phyloP scores from a whole-genome alignment of 2,113 vertebrate species.

The Eulacestoma nigropectus region DNA sequence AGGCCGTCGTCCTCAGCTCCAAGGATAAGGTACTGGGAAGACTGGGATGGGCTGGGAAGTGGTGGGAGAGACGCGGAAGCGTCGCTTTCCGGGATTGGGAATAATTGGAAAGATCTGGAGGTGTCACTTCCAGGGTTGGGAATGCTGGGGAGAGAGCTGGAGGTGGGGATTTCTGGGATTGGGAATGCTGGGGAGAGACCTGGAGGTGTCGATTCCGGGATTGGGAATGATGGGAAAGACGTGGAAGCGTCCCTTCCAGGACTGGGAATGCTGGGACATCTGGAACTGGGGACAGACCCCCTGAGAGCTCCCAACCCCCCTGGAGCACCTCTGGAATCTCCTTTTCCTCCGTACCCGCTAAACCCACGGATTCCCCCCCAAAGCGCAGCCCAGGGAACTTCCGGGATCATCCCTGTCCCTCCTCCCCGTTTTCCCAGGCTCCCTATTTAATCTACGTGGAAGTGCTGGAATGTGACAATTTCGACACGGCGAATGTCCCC shows the following conservation, averaged over 20 bases:
- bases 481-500: constrained; percentile 88
- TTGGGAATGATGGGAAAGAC: too few relatives aligned
- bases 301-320: rapidly evolving
- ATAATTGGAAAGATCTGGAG: too few relatives aligned
- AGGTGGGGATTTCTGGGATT: too few relatives aligned
- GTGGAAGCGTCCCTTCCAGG: background rate
- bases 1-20: background rate
- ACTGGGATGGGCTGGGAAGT: too few relatives aligned
- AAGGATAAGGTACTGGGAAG: background rate
- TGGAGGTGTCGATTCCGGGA: background rate
- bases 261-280: background rate
- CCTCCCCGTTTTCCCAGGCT: constrained; percentile 64
- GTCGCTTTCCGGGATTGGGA: background rate
- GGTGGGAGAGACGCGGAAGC: rapidly evolving
- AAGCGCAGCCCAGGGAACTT: rapidly evolving
- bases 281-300: background rate
- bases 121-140: too few relatives aligned
- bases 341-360: rapidly evolving
- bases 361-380: background rate
- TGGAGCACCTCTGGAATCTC: background rate
- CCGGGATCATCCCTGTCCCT: rapidly evolving
- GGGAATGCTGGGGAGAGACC: too few relatives aligned
- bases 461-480: constrained; percentile 94
- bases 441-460: constrained; percentile 96
- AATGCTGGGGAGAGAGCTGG: background rate